phyloP scores from a whole-genome alignment of 2,888 invertebrate genomes.

The Archips xylosteana region DNA sequence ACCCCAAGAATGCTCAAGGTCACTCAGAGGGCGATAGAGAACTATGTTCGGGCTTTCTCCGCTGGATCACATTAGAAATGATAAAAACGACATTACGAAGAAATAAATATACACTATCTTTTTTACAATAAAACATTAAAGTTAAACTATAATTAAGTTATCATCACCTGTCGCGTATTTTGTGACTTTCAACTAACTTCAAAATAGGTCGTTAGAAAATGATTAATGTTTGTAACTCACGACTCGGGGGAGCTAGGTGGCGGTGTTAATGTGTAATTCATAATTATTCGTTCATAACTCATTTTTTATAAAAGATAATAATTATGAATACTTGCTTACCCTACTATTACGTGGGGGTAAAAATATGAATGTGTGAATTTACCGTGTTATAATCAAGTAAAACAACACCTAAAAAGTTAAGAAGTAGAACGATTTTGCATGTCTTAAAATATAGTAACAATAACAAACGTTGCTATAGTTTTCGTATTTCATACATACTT shows the following conservation, averaged over 20 bases:
- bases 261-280: slow-evolving; percentile 69
- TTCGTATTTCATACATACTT: not conserved
- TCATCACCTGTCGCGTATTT: slow-evolving; percentile 52
- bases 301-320: slow-evolving; percentile 45
- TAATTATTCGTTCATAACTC: slow-evolving; percentile 61
- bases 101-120: not conserved
- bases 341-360: slow-evolving; percentile 35
- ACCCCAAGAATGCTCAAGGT: too few species aligned
- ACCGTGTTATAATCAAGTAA: slow-evolving; percentile 37
- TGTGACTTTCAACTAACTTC: slow-evolving; percentile 46
- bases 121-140: slow-evolving; percentile 24
- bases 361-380: slow-evolving; percentile 49
- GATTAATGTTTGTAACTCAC: slow-evolving; percentile 66
- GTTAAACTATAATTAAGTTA: slow-evolving; percentile 54
- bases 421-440: too few species aligned
- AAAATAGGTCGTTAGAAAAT: slow-evolving; percentile 67
- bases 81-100: not conserved
- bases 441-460: not conserved
- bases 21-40: too few species aligned
- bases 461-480: not conserved
- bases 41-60: too few species aligned
- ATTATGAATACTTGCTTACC: slow-evolving; percentile 46
- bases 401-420: too few species aligned
- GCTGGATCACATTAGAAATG: too few species aligned
- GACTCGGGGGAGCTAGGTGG: slow-evolving; percentile 68